These are phyloP conservation scores for Colistium nudipinnis DNA, from an alignment of 2,113 vertebrate species.

Conservation along the genomic window DNA sequence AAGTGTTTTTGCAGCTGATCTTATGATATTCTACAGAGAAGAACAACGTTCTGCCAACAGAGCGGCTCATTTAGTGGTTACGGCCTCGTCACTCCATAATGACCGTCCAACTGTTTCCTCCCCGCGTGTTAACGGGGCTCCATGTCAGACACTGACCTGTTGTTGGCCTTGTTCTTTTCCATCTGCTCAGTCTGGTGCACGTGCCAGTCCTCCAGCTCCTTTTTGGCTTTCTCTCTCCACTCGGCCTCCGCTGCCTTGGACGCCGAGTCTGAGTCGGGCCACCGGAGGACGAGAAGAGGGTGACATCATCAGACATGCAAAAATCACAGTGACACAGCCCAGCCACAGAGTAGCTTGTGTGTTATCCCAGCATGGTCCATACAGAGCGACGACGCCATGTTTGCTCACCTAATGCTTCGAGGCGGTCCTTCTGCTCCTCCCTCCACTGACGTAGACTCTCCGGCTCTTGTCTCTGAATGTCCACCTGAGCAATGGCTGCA, in stretches of 20 bases:
- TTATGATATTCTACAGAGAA: neutral
- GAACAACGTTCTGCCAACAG: neutral
- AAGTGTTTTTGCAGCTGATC: neutral
- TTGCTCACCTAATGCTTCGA: constrained; percentile 90
- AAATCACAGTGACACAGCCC: neutral
- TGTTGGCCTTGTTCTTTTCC: constrained; percentile 97
- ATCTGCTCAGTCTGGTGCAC: constrained; percentile 95
- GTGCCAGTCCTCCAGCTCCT: constrained; percentile 98
- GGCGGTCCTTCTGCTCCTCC: constrained; percentile 93
- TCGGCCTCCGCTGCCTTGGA: constrained; percentile 92
- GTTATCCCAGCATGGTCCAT: neutral
- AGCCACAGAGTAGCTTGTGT: neutral
- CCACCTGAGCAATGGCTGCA: constrained; percentile 91
- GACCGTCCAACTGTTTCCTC: constrained; percentile 5
- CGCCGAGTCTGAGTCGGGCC: constrained; percentile 80
- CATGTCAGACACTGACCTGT: constrained; percentile 83
- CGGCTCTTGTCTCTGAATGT: constrained; percentile 92
- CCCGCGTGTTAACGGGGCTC: constrained; percentile 11
- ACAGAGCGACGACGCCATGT: neutral
- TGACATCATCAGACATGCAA: neutral
- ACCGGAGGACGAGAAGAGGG: neutral
- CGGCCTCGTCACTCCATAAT: neutral
- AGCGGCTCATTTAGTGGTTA: neutral
- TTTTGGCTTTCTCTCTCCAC: constrained; percentile 95
- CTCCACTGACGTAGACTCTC: constrained; percentile 98